These are phyloP conservation scores for Jordanella pulchra DNA, from an alignment of 2,797 vertebrate genomes.

Conservation along the genomic window DNA sequence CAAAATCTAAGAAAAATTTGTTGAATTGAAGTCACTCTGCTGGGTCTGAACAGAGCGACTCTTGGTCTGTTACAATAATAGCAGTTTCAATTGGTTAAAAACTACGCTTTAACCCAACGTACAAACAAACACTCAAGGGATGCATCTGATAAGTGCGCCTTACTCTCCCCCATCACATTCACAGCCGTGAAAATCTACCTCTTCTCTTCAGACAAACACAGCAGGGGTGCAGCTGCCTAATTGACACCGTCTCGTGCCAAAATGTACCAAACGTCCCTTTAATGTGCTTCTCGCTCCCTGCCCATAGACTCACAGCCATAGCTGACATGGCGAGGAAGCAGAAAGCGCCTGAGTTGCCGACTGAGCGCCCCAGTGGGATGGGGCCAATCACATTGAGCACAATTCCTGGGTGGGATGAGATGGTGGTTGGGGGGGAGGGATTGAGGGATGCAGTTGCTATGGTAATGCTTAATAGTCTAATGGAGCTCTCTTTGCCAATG, in stretches of 20 bases:
- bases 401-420: conserved; percentile 68
- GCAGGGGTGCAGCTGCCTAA: conserved; percentile 70
- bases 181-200: conserved; percentile 31
- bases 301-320: conserved; percentile 60
- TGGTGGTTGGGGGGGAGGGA: conserved; percentile 69
- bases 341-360: conserved; percentile 59
- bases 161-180: conserved; percentile 29
- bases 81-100: neutral
- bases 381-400: conserved; percentile 67
- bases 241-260: conserved; percentile 73
- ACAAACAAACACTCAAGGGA: neutral
- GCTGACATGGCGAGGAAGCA: conserved; percentile 77
- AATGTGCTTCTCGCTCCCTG: conserved; percentile 63
- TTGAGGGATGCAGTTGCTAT: conserved; percentile 69
- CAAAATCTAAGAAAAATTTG: neutral
- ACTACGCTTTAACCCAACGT: neutral
- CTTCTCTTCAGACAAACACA: conserved; percentile 44
- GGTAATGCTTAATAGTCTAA: conserved; percentile 70
- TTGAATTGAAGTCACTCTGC: neutral
- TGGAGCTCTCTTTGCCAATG: conserved; percentile 69
- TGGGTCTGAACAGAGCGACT: neutral
- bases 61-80: neutral
- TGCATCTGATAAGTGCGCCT: conserved; percentile 22
- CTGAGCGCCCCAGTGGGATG: conserved; percentile 61
- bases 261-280: conserved; percentile 67